Evolutionary conservation across 2,888 invertebrate genomes (phyloP).

Genomic region (Brenthis hecate): DNA sequence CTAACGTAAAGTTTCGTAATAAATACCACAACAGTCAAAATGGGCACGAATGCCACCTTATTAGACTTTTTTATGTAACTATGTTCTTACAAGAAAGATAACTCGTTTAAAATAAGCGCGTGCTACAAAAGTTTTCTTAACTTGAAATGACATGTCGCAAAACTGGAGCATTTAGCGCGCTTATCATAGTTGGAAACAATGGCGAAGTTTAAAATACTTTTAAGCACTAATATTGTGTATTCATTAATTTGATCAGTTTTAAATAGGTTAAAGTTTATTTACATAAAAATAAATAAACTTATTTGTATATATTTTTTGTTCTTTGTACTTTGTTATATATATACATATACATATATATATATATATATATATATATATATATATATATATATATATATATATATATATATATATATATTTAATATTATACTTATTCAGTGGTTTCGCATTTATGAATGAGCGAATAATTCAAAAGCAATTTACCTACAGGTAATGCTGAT

Average conservation of each 20-base stretch:
- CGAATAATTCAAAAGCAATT: conserved; percentile 11
- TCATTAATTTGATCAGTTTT: conserved; percentile 1
- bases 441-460: background rate
- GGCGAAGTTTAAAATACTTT: conserved; percentile 7
- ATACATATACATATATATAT: too few relatives aligned
- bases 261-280: too few relatives aligned
- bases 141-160: conserved; percentile 2
- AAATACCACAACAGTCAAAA: too few relatives aligned
- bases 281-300: too few relatives aligned
- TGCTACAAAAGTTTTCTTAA: conserved; percentile 7
- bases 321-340: too few relatives aligned
- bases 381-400: too few relatives aligned
- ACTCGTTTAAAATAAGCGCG: conserved; percentile 4
- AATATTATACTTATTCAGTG: too few relatives aligned
- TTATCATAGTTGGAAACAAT: conserved; percentile 13
- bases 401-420: too few relatives aligned
- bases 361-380: too few relatives aligned
- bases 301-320: too few relatives aligned
- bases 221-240: too few relatives aligned
- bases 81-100: background rate
- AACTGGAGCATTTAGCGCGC: conserved; percentile 1
- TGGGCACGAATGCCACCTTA: background rate
- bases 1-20: too few relatives aligned
- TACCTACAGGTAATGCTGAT: conserved; percentile 64
- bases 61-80: background rate